Base-by-base conservation (phyloP, 1,140 invertebrate genomes). In the Cepaea nemoralis region DNA sequence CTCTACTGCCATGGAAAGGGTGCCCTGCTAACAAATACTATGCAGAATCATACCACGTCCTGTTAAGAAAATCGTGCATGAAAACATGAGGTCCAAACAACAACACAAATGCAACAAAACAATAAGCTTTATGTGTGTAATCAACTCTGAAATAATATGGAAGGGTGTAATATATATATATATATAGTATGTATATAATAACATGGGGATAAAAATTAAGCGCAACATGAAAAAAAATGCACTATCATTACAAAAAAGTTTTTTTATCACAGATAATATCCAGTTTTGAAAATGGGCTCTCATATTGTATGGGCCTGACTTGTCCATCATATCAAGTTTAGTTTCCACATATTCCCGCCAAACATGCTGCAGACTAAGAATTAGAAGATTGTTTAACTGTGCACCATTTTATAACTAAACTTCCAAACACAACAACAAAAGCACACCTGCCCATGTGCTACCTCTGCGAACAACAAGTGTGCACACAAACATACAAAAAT, bases 251-350 rank as follows among this genome's bases (percentile, higher is more conserved):
- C 27, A 63, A 14, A 63, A 31, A 31, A 31, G 50, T n/a, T n/a
- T n/a, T n/a, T n/a, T 31, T 63, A 63, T 63, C 59, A 63, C 59
- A 63, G 59, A 63, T 63, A 63, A 63, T 63, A 63, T 63, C 59
- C 59, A 22, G 59, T 63, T 27, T 63, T 63, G 59, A 31, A 31
- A 31, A 63, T 6, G 5, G n/a, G 59, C 16, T 19, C 2, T 24
- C 22, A 8, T 27, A 22, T 55, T 55, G 5, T 5, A 0, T 63
- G 59, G 27, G 33, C n/a, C 59, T 63, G 59, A 31, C 27, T 31
- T n/a, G 24, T 19, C 10, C n/a, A n/a, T n/a, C n/a, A n/a, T n/a
- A n/a, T n/a, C n/a, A n/a, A n/a, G n/a, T n/a, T n/a, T n/a, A n/a
- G n/a, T n/a, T n/a, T n/a, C n/a, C n/a, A n/a, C n/a, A n/a, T n/a